Evolutionary conservation across 2,797 vertebrate species (phyloP).

Genomic region (Triplophysa yarkandensis): DNA sequence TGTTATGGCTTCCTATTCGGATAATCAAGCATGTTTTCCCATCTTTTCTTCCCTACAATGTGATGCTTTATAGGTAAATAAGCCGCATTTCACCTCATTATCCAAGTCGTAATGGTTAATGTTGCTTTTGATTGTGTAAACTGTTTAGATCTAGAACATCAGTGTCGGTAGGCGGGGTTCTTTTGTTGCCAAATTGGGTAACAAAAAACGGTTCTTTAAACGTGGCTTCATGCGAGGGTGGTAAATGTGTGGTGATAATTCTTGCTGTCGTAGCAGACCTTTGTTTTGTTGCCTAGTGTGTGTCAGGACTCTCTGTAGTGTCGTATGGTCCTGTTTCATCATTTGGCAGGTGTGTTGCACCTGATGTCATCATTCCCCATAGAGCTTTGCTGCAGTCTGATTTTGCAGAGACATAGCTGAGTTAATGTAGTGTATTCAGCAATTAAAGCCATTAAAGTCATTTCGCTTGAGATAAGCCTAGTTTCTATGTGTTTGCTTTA

Average conservation of each 20-base stretch:
- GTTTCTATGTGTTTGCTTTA: neutral
- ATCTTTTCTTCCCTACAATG: slow-evolving; percentile 93
- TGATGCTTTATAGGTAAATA: slow-evolving; percentile 93
- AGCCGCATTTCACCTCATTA: neutral
- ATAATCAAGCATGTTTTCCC: slow-evolving; percentile 90
- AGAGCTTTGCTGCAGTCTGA: slow-evolving; percentile 21
- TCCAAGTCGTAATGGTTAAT: slow-evolving; percentile 11
- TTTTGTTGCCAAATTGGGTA: neutral
- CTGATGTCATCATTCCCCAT: slow-evolving; percentile 37
- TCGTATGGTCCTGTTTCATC: slow-evolving; percentile 39
- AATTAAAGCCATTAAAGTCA: neutral
- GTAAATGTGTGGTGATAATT: slow-evolving; percentile 25
- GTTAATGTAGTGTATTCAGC: neutral
- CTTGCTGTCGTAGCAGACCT: slow-evolving; percentile 7
- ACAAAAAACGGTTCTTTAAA: neutral
- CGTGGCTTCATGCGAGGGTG: neutral
- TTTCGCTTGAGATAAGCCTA: neutral
- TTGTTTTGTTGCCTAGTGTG: slow-evolving; percentile 14
- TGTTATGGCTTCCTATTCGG: slow-evolving; percentile 95
- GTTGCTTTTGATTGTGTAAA: neutral
- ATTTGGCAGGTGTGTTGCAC: slow-evolving; percentile 31
- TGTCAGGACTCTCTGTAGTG: neutral
- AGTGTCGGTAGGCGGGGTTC: neutral
- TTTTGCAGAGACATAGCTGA: slow-evolving; percentile 12
- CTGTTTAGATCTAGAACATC: neutral